Base-by-base conservation (phyloP, 2,797 vertebrate species). In the Pampus argenteus region DNA sequence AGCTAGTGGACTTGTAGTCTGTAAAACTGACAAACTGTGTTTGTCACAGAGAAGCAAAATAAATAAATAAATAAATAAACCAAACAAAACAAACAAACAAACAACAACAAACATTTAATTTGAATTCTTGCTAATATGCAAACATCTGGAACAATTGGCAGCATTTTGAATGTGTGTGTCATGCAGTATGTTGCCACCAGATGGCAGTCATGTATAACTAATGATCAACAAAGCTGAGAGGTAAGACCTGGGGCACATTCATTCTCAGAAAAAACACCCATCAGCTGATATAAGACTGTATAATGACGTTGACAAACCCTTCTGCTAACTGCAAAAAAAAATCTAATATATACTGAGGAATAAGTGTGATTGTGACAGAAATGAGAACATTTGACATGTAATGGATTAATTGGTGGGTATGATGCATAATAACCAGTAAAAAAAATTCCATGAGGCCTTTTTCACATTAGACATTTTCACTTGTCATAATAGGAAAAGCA, bases 161-260 rank as follows among this genome's bases (percentile, higher is more conserved):
- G 17, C 5, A 2, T 17, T 8, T 15, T 40, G 4, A 18, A 40
- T 48, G 20, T 5, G 0, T 2, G 17, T 42, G 23, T 25, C 29
- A 40, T 0, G 1, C 40, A 44, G 40, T 17, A 44, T 63, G 3
- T 2, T 20, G 50, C 72, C 90, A 89, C 74, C 14, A 68, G 90
- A 79, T 87, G 86, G 87, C 74, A 84, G 74, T 74, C 66, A 51
- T 0, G 74, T 68, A 78, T 82, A 61, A 73, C 23, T 17, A 38
- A 75, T 79, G 22, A 55, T 11, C 23, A 8, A 31, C 3, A n/a
- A 1, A 36, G 11, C 11, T 5, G 10, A 20, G 6, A 0, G 0
- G 1, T 13, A 15, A 52, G n/a, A 65, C 17, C 15, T 3, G 15
- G 58, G 47, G 44, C 34, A 25, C 23, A 61, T 7, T 59, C n/a